phyloP scores from a whole-genome alignment of 2,113 vertebrate genomes.

The Neolamprologus sp. region DNA sequence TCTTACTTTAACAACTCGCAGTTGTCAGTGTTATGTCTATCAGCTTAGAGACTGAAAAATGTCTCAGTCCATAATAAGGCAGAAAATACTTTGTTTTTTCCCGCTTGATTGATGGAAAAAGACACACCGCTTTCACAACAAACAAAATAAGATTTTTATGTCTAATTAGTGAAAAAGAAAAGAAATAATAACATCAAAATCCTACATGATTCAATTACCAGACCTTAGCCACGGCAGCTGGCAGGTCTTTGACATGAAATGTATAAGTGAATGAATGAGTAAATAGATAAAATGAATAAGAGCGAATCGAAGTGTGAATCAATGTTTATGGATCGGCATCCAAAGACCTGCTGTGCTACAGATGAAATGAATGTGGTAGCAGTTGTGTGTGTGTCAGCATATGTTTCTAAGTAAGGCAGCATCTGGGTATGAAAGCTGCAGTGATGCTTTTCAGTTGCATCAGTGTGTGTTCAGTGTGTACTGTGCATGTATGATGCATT shows the following conservation, averaged over 20 bases:
- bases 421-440: neutral
- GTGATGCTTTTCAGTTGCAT: neutral
- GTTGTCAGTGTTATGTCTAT: neutral
- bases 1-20: neutral
- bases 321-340: slow-evolving; percentile 60
- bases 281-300: slow-evolving; percentile 66
- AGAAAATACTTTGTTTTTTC: neutral
- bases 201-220: neutral
- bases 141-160: neutral
- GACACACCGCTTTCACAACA: neutral
- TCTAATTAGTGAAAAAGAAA: neutral
- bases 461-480: neutral
- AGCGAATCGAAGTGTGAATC: slow-evolving; percentile 57
- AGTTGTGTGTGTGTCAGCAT: neutral
- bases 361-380: slow-evolving; percentile 37
- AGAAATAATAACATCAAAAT: neutral
- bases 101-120: neutral
- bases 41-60: neutral
- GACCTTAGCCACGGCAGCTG: slow-evolving; percentile 2
- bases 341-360: slow-evolving; percentile 36
- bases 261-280: slow-evolving; percentile 58
- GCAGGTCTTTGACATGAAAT: slow-evolving; percentile 33
- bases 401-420: neutral
- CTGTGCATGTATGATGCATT: slow-evolving; percentile 12
- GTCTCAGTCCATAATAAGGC: neutral